A percentile compares a stretch with the other conserved stretches of the same genome.
These are phyloP conservation scores for Oreotragus oreotragus DNA, from an alignment of 2,113 vertebrate species.

Conservation along the genomic window DNA sequence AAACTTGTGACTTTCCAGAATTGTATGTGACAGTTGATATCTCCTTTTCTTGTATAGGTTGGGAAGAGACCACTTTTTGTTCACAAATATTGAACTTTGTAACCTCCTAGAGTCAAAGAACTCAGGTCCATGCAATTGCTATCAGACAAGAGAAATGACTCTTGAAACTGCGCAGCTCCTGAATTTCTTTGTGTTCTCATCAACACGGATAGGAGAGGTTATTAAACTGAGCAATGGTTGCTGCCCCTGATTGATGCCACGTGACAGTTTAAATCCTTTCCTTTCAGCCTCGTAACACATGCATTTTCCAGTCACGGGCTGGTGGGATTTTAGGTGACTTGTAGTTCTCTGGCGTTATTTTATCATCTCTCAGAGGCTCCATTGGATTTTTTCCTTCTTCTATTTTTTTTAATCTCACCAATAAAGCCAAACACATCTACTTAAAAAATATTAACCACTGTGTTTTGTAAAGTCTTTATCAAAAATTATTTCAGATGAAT, in stretches of 20 bases:
- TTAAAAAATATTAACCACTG: neutral
- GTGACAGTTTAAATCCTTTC: conserved; percentile 71
- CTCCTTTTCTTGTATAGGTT: neutral
- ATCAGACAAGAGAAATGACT: neutral
- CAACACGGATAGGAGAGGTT: conserved; percentile 58
- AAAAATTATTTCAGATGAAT: neutral
- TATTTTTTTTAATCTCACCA: neutral
- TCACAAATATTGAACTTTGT: neutral
- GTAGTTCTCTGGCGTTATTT: conserved; percentile 28
- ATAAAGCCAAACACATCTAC: neutral
- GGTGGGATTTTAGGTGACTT: conserved; percentile 57
- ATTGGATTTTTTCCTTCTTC: neutral
- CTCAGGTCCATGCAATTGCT: neutral
- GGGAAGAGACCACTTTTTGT: neutral
- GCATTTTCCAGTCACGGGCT: conserved; percentile 46
- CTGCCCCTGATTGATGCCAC: conserved; percentile 63
- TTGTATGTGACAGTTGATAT: neutral
- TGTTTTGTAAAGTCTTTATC: neutral
- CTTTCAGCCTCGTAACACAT: conserved; percentile 57
- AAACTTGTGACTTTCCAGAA: neutral
- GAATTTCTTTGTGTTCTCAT: conserved; percentile 68
- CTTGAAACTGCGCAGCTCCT: conserved; percentile 35
- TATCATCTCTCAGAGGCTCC: neutral
- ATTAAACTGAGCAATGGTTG: conserved; percentile 66
- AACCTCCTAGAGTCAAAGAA: neutral